Evolutionary conservation across 2,888 invertebrate genomes (phyloP).

Genomic region (Lycaena phlaeas): DNA sequence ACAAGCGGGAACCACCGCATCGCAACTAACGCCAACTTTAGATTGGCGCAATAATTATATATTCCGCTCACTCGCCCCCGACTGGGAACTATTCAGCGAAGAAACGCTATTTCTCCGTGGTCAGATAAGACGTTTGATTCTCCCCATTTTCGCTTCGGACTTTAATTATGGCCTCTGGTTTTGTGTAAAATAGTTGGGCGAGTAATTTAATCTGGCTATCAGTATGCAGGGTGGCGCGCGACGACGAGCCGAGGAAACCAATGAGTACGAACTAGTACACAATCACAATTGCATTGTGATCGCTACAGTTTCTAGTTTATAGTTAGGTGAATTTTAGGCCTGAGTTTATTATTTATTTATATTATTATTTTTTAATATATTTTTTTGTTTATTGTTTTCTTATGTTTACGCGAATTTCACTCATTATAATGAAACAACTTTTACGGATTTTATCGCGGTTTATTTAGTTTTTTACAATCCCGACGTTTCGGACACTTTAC

Average conservation of each 20-base stretch:
- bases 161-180: constrained; percentile 71
- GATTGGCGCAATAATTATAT: constrained; percentile 69
- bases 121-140: constrained; percentile 73
- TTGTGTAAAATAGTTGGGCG: constrained; percentile 70
- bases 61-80: constrained; percentile 71
- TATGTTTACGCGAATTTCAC: too few relatives aligned
- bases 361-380: too few relatives aligned
- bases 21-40: constrained; percentile 49
- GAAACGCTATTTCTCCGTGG: constrained; percentile 68
- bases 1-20: constrained; percentile 29
- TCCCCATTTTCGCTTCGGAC: constrained; percentile 61
- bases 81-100: constrained; percentile 64
- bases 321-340: too few relatives aligned
- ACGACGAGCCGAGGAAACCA: constrained; percentile 33
- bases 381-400: too few relatives aligned
- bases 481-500: too few relatives aligned
- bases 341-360: too few relatives aligned
- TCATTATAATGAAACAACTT: too few relatives aligned
- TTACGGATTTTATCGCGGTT: too few relatives aligned
- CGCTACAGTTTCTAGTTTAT: too few relatives aligned
- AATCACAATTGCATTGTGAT: not conserved
- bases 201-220: constrained; percentile 70
- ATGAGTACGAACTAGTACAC: constrained; percentile 19
- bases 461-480: too few relatives aligned
- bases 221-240: constrained; percentile 51